Evolutionary conservation across 2,113 vertebrate genomes (phyloP).

Genomic region (Jacana jacana): DNA sequence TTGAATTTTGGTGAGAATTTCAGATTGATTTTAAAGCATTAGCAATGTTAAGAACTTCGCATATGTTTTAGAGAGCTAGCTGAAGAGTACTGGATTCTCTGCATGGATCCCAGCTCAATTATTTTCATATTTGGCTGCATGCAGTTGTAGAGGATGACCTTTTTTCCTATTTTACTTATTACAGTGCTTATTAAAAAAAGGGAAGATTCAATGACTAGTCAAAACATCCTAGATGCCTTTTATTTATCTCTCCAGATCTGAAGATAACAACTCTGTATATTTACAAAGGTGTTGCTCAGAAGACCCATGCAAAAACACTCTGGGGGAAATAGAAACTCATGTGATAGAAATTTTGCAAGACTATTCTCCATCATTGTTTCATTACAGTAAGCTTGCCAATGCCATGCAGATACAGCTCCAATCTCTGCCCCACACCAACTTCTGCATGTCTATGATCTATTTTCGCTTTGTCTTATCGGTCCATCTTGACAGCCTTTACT

Average conservation of each 20-base stretch:
- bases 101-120: background rate
- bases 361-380: background rate
- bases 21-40: constrained; percentile 25
- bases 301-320: background rate
- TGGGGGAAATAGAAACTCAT: background rate
- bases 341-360: background rate
- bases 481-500: background rate
- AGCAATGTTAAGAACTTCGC: background rate
- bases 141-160: background rate
- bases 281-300: background rate
- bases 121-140: background rate
- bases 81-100: background rate
- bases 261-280: background rate
- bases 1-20: background rate
- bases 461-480: background rate
- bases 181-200: background rate
- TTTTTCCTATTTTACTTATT: background rate
- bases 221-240: background rate
- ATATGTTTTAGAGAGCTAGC: background rate
- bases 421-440: background rate
- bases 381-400: background rate
- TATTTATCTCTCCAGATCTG: background rate
- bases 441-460: background rate
- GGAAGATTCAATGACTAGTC: background rate
- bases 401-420: background rate